Conservation (phyloP, 2,113 vertebrate genomes). For the Natator depressus region DNA sequence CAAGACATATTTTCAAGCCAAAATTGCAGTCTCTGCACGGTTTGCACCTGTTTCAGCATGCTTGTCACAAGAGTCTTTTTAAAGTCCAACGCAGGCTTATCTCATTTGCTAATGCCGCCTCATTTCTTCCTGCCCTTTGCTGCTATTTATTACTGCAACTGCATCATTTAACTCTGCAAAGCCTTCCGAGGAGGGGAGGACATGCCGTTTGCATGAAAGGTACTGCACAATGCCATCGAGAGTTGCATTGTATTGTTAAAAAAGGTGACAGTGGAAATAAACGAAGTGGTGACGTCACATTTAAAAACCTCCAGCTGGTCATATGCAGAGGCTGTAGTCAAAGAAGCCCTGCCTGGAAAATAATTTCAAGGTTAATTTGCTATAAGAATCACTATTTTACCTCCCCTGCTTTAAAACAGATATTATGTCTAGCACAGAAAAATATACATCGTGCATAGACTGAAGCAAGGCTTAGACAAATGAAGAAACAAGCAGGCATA, state of each 20-base stretch:
- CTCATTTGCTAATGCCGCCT: not conserved
- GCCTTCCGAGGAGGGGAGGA: not conserved
- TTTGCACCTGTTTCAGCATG: not conserved
- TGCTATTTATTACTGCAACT: not conserved
- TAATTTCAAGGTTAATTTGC: not conserved
- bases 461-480: not conserved
- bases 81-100: not conserved
- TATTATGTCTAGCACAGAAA: not conserved
- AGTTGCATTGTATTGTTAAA: not conserved
- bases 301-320: not conserved
- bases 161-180: not conserved
- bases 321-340: not conserved
- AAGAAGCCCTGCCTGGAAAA: not conserved
- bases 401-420: not conserved
- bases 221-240: not conserved
- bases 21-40: not conserved
- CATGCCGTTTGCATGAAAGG: not conserved
- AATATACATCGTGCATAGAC: not conserved
- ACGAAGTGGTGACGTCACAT: rapidly evolving
- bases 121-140: not conserved
- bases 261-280: not conserved
- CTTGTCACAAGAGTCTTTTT: not conserved
- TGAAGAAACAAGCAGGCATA: not conserved
- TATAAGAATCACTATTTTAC: rapidly evolving
- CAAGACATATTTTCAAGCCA: not conserved